phyloP scores from a whole-genome alignment of 2,113 vertebrate genomes.

The Casuarius casuarius region DNA sequence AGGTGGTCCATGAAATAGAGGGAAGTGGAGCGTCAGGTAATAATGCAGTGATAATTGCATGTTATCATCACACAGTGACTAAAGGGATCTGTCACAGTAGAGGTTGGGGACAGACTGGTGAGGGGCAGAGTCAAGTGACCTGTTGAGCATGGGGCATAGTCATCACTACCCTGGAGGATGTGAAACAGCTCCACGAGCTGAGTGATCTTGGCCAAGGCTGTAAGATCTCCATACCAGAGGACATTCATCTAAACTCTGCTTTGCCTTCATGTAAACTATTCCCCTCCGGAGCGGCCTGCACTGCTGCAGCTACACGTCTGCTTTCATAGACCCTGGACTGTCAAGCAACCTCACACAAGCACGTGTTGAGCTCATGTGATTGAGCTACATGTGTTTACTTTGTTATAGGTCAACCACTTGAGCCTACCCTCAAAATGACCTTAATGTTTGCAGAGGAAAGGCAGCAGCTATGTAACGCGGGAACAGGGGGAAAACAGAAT shows the following conservation, averaged over 20 bases:
- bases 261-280: conserved; percentile 50
- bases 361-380: conserved; percentile 36
- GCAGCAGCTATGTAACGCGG: conserved; percentile 59
- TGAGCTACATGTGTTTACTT: conserved; percentile 73
- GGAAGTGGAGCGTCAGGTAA: not conserved
- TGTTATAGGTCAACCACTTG: conserved; percentile 62
- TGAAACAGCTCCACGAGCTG: not conserved
- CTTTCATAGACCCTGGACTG: conserved; percentile 47
- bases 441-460: conserved; percentile 71
- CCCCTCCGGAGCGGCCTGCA: not conserved
- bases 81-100: not conserved
- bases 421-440: conserved; percentile 77
- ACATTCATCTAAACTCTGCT: conserved; percentile 49
- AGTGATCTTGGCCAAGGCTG: conserved; percentile 2
- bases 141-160: not conserved
- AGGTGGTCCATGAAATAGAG: not conserved
- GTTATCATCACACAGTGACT: not conserved
- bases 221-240: not conserved
- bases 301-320: conserved; percentile 36
- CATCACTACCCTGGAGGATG: not conserved
- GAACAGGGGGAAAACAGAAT: conserved; percentile 31
- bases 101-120: not conserved
- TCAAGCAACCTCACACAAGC: conserved; percentile 54
- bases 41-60: not conserved
- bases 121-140: accelerated